Percentiles rank a stretch among this genome's conserved stretches.
phyloP scores from a whole-genome alignment of 2,888 invertebrate genomes.

The Brachyptera putata region DNA sequence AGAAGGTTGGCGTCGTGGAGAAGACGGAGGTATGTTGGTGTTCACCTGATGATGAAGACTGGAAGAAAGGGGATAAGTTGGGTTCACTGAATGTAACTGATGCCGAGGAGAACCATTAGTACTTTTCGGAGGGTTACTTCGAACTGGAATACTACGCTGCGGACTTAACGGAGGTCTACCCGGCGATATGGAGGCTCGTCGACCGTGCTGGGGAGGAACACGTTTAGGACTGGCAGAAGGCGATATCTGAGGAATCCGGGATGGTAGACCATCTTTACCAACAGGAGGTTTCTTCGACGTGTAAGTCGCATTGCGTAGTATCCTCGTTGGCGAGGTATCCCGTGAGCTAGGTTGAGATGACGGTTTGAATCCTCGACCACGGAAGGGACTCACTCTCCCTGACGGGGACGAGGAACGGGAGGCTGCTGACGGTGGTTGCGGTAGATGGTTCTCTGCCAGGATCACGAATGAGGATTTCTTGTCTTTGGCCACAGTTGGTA shows the following conservation, averaged over 20 bases:
- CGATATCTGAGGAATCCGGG: constrained; percentile 17
- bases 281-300: constrained; percentile 39
- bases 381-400: constrained; percentile 58
- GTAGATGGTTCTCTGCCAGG: constrained; percentile 55
- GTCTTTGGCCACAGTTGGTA: constrained; percentile 33
- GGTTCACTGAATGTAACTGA: not conserved
- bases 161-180: not conserved
- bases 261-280: not conserved
- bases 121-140: not conserved
- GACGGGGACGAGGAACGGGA: constrained; percentile 45
- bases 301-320: constrained; percentile 51
- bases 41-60: not conserved
- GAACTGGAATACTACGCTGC: not conserved
- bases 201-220: not conserved
- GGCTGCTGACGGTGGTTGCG: constrained; percentile 41
- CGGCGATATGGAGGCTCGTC: constrained; percentile 11
- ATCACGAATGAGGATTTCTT: constrained; percentile 60
- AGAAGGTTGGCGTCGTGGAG: not conserved
- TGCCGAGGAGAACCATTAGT: not conserved
- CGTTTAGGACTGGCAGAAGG: constrained; percentile 11
- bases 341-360: constrained; percentile 52
- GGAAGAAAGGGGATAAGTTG: not conserved
- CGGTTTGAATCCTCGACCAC: constrained; percentile 55
- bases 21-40: not conserved
- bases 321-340: constrained; percentile 50